Evolutionary conservation across 2,113 vertebrate species (phyloP), one percentile per base, ranked within the genome.

Genomic region (Charina bottae): DNA sequence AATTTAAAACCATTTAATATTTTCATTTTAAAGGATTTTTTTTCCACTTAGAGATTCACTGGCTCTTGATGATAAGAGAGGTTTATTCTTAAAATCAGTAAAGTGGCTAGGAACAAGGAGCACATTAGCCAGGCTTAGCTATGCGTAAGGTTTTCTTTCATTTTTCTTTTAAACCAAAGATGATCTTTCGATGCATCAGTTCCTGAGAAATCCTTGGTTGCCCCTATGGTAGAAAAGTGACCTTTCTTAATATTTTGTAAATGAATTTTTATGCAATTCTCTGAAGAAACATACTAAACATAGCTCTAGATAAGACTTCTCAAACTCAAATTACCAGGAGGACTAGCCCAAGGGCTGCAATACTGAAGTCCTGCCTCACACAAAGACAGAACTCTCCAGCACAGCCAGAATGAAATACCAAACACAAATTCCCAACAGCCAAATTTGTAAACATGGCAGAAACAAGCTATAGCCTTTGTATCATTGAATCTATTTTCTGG

Each of bases 1-100:
- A 4, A 2, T 90, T 0, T 0, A 0, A 56, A 0, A 54, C 0
- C 0, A 2, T 37, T 0, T 0, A 17, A 0, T 1, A 0, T 0
- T 24, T 7, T 26, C 28, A 0, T 42, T 26, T 6, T 0, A 19
- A 0, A 0, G 54, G 33, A 21, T 37, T 37, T 33, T 72, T 68
- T 17, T 0, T 26, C 6, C 0, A 2, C 12, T 54, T 0, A 24
- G 0, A 28, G 7, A 0, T 0, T 0, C 3, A 0, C 33, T 0
- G 2, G 0, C 0, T 49, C 28, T 60, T 10, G 24, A 24, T 78
- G 2, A 3, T 8, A 64, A 90, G 26, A 0, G 5, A 46, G 0
- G 0, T 5, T 55, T 6, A 0, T 3, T 0, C 1, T 91, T 0
- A 12, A 23, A 83, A 88, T 46, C 68, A 0, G 0, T 13, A 53